These are phyloP conservation scores for Psilanteris sp. DNA, from an alignment of 1,140 invertebrate species.

Conservation along the genomic window DNA sequence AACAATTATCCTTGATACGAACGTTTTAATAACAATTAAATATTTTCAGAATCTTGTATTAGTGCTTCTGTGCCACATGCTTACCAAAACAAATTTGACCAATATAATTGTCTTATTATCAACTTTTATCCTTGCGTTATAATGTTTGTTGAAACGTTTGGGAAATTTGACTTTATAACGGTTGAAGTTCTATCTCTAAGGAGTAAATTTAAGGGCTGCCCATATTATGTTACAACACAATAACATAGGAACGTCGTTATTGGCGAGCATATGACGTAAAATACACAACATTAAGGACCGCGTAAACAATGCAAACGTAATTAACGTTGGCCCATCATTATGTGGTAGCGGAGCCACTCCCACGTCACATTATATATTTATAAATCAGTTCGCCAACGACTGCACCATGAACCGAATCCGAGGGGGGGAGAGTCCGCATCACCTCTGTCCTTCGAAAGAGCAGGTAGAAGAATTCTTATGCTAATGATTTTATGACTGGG, in stretches of 20 bases:
- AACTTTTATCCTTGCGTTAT: too few relatives aligned
- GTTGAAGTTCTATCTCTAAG: too few relatives aligned
- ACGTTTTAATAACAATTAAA: too few relatives aligned
- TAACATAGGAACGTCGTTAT: slow-evolving; percentile 21
- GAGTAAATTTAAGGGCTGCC: slow-evolving; percentile 1
- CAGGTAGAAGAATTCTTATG: slow-evolving; percentile 81
- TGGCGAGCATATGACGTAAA: slow-evolving; percentile 41
- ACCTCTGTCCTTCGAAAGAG: slow-evolving; percentile 52
- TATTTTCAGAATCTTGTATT: too few relatives aligned
- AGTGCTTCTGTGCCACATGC: too few relatives aligned
- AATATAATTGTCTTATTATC: too few relatives aligned
- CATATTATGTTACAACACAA: slow-evolving; percentile 16
- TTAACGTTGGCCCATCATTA: slow-evolving; percentile 80
- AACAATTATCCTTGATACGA: too few relatives aligned
- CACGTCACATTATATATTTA: slow-evolving; percentile 81
- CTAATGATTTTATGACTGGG: slow-evolving; percentile 81
- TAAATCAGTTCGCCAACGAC: slow-evolving; percentile 77
- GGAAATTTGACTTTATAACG: too few relatives aligned
- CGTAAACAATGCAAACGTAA: slow-evolving; percentile 77
- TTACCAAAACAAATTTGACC: too few relatives aligned
- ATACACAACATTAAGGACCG: slow-evolving; percentile 55
- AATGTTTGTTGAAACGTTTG: too few relatives aligned
- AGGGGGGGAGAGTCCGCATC: slow-evolving; percentile 40
- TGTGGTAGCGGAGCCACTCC: slow-evolving; percentile 80
- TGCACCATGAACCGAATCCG: slow-evolving; percentile 59